Evolutionary conservation across 2,797 vertebrate species (phyloP).

Genomic region (Phataginus tetradactyla): DNA sequence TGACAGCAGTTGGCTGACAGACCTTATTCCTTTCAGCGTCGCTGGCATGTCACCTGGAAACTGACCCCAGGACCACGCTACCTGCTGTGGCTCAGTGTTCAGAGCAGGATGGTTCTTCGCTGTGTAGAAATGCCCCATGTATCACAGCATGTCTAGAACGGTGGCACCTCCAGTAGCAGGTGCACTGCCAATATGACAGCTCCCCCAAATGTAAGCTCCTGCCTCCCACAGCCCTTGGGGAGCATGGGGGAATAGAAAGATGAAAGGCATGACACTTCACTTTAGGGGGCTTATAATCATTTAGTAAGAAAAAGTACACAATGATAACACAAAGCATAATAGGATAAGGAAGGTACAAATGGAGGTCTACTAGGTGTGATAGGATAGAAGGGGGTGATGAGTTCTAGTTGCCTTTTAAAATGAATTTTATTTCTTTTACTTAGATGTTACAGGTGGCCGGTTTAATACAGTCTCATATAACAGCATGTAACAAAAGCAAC

Average conservation of each 20-base stretch:
- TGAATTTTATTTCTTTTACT: not conserved
- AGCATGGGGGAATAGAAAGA: not conserved
- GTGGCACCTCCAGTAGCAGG: not conserved
- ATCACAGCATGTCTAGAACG: not conserved
- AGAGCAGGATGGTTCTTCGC: not conserved
- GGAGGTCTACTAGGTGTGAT: not conserved
- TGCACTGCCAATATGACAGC: no score
- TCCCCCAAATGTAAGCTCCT: not conserved
- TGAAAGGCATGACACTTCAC: not conserved
- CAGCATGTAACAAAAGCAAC: not conserved
- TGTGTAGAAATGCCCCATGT: not conserved
- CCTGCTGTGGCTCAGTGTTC: not conserved
- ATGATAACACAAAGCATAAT: not conserved
- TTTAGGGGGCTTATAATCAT: not conserved
- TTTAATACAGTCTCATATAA: not conserved
- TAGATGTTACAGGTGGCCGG: not conserved
- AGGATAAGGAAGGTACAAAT: not conserved
- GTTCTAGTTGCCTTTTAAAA: not conserved
- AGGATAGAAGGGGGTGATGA: not conserved
- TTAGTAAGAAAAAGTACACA: not conserved
- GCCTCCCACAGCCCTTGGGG: not conserved
- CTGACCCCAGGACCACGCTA: not conserved
- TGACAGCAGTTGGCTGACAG: not conserved
- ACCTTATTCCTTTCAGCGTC: not conserved
- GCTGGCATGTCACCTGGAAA: not conserved